Percentiles rank a stretch among this genome's conserved stretches.
Evolutionary conservation across 2,113 vertebrate species (phyloP).

Genomic region (Monarcha castaneiventris): DNA sequence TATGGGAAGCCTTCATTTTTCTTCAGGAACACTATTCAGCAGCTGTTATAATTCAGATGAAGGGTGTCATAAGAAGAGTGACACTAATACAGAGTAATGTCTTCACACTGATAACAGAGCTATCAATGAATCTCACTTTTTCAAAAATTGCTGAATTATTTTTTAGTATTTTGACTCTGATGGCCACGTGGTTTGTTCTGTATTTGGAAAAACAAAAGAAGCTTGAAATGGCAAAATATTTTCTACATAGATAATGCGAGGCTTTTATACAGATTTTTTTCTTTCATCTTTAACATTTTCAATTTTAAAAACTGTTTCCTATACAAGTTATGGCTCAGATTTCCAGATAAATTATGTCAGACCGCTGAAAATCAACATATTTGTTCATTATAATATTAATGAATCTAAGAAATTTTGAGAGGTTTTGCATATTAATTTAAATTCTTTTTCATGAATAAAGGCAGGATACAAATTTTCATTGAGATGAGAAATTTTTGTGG

Average conservation of each 20-base stretch:
- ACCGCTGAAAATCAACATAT: background rate
- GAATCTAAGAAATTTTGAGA: background rate
- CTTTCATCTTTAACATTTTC: background rate
- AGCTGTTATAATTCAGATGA: conserved; percentile 61
- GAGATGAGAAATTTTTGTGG: background rate
- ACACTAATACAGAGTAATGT: conserved; percentile 64
- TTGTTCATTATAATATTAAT: background rate
- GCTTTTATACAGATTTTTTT: background rate
- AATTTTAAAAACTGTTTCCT: background rate
- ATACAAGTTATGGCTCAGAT: background rate
- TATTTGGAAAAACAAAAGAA: background rate
- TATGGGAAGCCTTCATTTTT: conserved; percentile 52
- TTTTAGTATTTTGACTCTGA: conserved; percentile 57
- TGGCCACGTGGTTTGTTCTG: background rate
- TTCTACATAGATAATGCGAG: background rate
- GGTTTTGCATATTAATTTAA: background rate
- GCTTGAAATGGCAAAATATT: background rate
- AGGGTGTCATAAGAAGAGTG: conserved; percentile 55
- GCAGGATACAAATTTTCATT: background rate
- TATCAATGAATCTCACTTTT: conserved; percentile 63
- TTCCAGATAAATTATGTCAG: background rate
- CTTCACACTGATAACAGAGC: conserved; percentile 56
- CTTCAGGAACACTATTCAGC: conserved; percentile 53
- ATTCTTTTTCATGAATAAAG: background rate
- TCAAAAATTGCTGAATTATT: conserved; percentile 30